Evolutionary conservation across 2,113 vertebrate species (phyloP).

Genomic region (Cynoglossus semilaevis): DNA sequence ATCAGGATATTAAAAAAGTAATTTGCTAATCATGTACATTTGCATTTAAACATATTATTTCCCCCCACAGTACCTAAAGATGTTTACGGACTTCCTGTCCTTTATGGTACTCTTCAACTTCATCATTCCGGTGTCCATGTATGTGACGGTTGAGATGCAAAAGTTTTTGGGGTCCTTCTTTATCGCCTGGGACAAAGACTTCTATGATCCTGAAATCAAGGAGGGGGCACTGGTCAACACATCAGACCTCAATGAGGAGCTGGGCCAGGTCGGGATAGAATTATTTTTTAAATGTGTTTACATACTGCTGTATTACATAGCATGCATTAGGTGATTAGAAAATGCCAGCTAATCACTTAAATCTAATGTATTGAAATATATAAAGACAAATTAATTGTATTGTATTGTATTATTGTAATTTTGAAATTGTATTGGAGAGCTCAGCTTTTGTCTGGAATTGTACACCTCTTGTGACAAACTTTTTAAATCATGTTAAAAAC

Average conservation of each 20-base stretch:
- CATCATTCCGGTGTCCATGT: conserved; percentile 99
- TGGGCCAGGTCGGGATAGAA: conserved; percentile 85
- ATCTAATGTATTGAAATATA: too few species aligned
- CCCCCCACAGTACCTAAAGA: conserved; percentile 85
- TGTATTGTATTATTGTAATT: too few species aligned
- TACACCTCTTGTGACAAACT: too few species aligned
- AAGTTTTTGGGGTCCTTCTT: conserved; percentile 98
- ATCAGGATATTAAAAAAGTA: not conserved
- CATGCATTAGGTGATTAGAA: not conserved
- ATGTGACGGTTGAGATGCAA: conserved; percentile 99
- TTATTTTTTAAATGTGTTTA: not conserved
- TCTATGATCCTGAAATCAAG: conserved; percentile 89
- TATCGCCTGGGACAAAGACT: conserved; percentile 96
- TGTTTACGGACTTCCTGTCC: conserved; percentile 97
- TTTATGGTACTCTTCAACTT: conserved; percentile 99
- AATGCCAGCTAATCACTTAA: too few species aligned
- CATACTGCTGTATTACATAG: too few species aligned
- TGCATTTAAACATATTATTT: not conserved
- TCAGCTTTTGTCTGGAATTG: too few species aligned
- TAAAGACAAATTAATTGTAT: too few species aligned
- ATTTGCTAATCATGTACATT: not conserved
- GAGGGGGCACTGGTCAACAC: conserved; percentile 97
- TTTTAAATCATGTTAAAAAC: too few species aligned
- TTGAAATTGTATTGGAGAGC: too few species aligned
- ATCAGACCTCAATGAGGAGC: conserved; percentile 97